Base-by-base conservation (phyloP, 1,140 invertebrate genomes). In the Pachypsylla venusta region DNA sequence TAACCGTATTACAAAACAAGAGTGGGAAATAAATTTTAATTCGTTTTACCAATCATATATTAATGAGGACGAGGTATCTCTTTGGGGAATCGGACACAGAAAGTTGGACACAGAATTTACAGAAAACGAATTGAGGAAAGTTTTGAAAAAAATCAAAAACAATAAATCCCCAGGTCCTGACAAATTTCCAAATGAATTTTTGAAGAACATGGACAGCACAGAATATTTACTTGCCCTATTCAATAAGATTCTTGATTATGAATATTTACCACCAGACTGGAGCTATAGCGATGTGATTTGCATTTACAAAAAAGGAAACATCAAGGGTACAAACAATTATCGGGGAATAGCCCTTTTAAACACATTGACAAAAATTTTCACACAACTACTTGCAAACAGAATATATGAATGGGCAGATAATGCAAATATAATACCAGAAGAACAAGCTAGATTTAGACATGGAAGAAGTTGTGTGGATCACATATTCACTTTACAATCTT, bases 281-380 rank as follows among this genome's bases (percentile, higher is more conserved):
- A 35, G 30, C 30, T n/a, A 35, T 10, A 35, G 30, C n/a, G n/a
- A 35, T 10, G n/a, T 35, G 26, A 57, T 40, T 27, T 27, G 62
- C 27, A 16, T 64, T 1, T 56, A 64, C 28, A 67, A 67, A 54
- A 66, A 65, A 57, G 64, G 66, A 12, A 61, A 64, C 22, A 19
- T 1, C 20, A 24, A 19, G 5, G 59, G 65, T 53, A 65, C 64
- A 13, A 16, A 25, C n/a, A 68, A 67, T 27, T 68, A 65, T 53
- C 54, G 66, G 30, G 61, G 59, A 1, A 68, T 68, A 16, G 60
- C 66, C 0, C 54, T 68, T 7, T 25, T 67, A 0, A 66, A 67
- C 35, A 57, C 56, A 10, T 58, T 57, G 0, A 25, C 61, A 0
- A 68, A 68, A 58, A 26, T 67, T 12, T 66, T 67, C 39, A 64